phyloP scores from a whole-genome alignment of 2,113 vertebrate species.

The Potamarius usumacintae region DNA sequence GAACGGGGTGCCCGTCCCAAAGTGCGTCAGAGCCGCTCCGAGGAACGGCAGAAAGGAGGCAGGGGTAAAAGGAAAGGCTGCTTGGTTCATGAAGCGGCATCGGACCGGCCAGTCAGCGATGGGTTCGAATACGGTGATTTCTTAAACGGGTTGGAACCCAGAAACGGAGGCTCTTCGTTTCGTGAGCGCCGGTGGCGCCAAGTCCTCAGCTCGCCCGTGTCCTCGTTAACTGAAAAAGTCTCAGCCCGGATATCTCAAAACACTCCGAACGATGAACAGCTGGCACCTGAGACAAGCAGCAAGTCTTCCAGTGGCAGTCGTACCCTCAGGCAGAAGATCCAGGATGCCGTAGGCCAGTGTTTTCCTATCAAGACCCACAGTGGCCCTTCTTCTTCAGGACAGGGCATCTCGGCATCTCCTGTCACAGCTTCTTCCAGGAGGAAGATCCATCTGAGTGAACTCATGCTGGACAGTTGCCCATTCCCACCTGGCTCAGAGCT shows the following conservation, averaged over 20 bases:
- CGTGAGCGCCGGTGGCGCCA: conserved; percentile 64
- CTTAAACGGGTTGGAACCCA: conserved; percentile 60
- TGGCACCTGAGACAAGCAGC: conserved; percentile 57
- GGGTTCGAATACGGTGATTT: conserved; percentile 75
- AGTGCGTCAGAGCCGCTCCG: conserved; percentile 74
- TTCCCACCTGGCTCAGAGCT: conserved; percentile 79
- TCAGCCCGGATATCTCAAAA: conserved; percentile 38
- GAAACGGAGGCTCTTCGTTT: conserved; percentile 61
- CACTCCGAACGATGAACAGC: conserved; percentile 44
- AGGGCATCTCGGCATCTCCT: conserved; percentile 48
- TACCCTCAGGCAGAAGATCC: conserved; percentile 78
- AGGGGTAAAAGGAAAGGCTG: conserved; percentile 71
- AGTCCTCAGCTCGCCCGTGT: conserved; percentile 58
- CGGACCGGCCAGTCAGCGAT: conserved; percentile 72
- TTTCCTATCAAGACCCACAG: conserved; percentile 77
- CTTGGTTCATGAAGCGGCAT: conserved; percentile 53
- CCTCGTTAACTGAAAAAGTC: conserved; percentile 55
- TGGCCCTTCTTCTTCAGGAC: conserved; percentile 52
- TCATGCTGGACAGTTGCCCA: conserved; percentile 83
- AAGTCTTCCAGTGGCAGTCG: conserved; percentile 67
- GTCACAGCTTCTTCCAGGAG: conserved; percentile 65
- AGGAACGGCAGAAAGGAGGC: conserved; percentile 68
- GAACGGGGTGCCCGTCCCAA: conserved; percentile 77
- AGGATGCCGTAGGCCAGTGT: conserved; percentile 81
- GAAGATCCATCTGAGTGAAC: conserved; percentile 81